Percentiles rank a stretch among this genome's conserved stretches.
These are phyloP conservation scores for Eubasilissa splendida DNA, from an alignment of 2,888 invertebrate genomes.

Conservation along the genomic window DNA sequence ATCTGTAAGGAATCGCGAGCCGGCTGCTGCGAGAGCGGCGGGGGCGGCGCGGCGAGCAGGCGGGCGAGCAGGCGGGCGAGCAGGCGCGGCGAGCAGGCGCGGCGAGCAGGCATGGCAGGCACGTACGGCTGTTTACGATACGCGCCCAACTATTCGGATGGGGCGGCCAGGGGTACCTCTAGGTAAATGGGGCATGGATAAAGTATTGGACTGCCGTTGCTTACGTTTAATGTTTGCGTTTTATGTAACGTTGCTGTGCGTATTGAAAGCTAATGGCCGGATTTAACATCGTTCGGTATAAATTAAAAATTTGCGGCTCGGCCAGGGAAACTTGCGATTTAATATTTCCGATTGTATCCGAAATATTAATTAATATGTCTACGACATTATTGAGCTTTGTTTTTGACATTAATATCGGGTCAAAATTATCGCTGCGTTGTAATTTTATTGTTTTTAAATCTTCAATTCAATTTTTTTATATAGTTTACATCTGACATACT, in stretches of 20 bases:
- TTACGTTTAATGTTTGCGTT: constrained; percentile 55
- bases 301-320: constrained; percentile 47
- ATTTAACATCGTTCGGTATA: constrained; percentile 51
- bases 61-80: constrained; percentile 29
- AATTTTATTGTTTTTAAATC: too few species aligned
- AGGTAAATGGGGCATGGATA: constrained; percentile 58
- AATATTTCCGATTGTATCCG: constrained; percentile 16
- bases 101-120: constrained; percentile 34
- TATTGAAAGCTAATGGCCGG: constrained; percentile 53
- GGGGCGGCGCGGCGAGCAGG: background rate
- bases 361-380: background rate
- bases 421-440: too few species aligned
- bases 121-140: constrained; percentile 56
- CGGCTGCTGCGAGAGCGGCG: constrained; percentile 23
- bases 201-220: constrained; percentile 56
- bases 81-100: constrained; percentile 25
- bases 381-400: too few species aligned
- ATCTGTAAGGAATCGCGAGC: constrained; percentile 47
- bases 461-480: too few species aligned
- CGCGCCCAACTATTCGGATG: constrained; percentile 51
- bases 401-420: too few species aligned
- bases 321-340: constrained; percentile 40
- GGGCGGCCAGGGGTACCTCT: constrained; percentile 25
- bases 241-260: constrained; percentile 46
- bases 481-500: too few species aligned